Conservation (phyloP, 2,797 vertebrate species). For the Thripadectes ignobilis region DNA sequence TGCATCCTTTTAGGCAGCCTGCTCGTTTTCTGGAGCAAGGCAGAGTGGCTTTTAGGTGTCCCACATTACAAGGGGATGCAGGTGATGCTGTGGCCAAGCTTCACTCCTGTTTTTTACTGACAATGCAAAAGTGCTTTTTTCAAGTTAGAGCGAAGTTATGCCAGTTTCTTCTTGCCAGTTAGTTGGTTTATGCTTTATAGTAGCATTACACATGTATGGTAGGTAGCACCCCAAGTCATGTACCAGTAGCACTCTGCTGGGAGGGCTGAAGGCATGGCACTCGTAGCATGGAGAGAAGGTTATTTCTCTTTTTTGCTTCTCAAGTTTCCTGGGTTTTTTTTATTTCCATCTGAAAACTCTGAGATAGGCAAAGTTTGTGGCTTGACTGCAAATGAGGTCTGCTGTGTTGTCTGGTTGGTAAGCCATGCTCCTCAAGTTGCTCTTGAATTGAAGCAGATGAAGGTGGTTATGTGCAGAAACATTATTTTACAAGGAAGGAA, state of each 20-base stretch:
- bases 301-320: not conserved
- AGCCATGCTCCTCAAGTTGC: not conserved
- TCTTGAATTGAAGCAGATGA: not conserved
- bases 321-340: not conserved
- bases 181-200: not conserved
- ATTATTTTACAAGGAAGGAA: constrained; percentile 34
- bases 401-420: not conserved
- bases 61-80: not conserved
- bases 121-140: not conserved
- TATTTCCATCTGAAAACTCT: not conserved
- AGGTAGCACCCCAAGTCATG: not conserved
- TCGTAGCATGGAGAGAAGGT: not conserved
- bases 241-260: not conserved
- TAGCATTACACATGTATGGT: not conserved
- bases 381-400: not conserved
- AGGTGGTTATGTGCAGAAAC: not conserved
- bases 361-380: not conserved
- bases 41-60: not conserved
- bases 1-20: not conserved
- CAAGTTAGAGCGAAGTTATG: not conserved
- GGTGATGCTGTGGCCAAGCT: not conserved
- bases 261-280: not conserved
- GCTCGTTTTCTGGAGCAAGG: not conserved
- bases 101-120: not conserved
- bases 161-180: not conserved